A percentile compares a stretch with the other conserved stretches of the same genome.
These are phyloP conservation scores for Bufotes viridis DNA, from an alignment of 2,797 vertebrate genomes.

Conservation along the genomic window DNA sequence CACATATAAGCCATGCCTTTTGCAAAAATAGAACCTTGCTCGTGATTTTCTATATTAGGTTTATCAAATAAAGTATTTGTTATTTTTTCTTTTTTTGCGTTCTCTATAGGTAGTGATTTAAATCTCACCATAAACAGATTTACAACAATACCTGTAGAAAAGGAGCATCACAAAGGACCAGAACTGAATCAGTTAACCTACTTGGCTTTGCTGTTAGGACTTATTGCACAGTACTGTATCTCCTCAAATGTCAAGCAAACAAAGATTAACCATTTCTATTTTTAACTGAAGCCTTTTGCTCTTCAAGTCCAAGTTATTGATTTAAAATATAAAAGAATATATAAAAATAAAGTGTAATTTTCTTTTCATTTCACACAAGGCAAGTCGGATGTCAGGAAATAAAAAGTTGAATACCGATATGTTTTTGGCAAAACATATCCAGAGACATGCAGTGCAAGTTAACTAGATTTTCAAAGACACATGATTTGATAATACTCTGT, in stretches of 20 bases:
- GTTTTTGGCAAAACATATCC: too few relatives aligned
- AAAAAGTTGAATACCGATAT: too few relatives aligned
- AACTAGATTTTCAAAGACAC: too few relatives aligned
- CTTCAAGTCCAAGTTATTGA: neutral
- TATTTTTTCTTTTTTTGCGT: too few relatives aligned
- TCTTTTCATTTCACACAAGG: neutral
- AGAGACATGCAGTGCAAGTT: too few relatives aligned
- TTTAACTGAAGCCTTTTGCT: constrained; percentile 32
- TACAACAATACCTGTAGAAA: neutral
- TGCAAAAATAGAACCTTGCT: too few relatives aligned
- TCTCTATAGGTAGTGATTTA: too few relatives aligned
- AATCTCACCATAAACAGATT: neutral
- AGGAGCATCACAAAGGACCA: neutral
- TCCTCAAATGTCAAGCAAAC: constrained; percentile 34
- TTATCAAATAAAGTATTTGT: too few relatives aligned
- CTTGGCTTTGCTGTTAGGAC: neutral
- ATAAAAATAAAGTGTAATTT: neutral
- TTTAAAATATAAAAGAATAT: neutral
- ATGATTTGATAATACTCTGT: too few relatives aligned
- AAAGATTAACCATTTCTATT: constrained; percentile 40
- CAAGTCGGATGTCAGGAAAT: neutral
- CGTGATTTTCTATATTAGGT: too few relatives aligned
- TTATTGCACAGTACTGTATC: constrained; percentile 30
- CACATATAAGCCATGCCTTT: too few relatives aligned
- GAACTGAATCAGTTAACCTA: constrained; percentile 12